These are phyloP conservation scores for Gnathonemus longibarbis DNA, from an alignment of 2,113 vertebrate species.

Conservation along the genomic window DNA sequence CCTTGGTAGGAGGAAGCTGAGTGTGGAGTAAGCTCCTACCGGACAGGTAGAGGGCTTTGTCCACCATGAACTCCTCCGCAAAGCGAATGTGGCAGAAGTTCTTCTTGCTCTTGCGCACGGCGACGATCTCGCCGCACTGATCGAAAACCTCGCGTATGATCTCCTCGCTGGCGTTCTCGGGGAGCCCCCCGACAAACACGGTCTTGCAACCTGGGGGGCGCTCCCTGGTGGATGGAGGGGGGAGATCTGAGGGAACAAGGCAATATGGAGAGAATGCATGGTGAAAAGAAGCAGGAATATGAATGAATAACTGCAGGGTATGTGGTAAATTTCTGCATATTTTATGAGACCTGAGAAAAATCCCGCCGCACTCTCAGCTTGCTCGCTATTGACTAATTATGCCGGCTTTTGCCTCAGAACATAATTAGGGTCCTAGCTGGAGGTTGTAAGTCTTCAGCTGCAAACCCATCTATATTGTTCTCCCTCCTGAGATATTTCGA, in stretches of 20 bases:
- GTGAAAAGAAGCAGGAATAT: background rate
- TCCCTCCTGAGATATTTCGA: background rate
- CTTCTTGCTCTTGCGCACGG: slow-evolving; percentile 88
- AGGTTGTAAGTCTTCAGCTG: background rate
- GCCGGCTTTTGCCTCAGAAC: background rate
- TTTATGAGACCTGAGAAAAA: background rate
- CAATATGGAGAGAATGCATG: background rate
- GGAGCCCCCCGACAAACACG: slow-evolving; percentile 82
- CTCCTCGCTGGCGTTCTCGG: slow-evolving; percentile 80
- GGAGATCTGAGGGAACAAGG: slow-evolving; percentile 61
- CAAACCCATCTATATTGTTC: background rate
- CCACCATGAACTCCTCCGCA: slow-evolving; percentile 84
- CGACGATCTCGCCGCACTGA: slow-evolving; percentile 79
- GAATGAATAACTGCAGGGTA: background rate
- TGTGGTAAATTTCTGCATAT: background rate
- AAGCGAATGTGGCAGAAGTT: slow-evolving; percentile 89
- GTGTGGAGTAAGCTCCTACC: slow-evolving; percentile 50
- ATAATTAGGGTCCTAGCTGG: background rate
- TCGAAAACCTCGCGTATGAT: slow-evolving; percentile 84
- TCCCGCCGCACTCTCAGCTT: background rate
- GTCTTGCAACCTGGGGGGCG: slow-evolving; percentile 84
- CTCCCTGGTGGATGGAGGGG: slow-evolving; percentile 81
- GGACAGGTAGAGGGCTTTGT: slow-evolving; percentile 86
- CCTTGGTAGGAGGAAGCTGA: background rate
- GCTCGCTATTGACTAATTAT: background rate